Evolutionary conservation across 2,113 vertebrate species (phyloP), one percentile per base, ranked within the genome.

Genomic region (Charina bottae): DNA sequence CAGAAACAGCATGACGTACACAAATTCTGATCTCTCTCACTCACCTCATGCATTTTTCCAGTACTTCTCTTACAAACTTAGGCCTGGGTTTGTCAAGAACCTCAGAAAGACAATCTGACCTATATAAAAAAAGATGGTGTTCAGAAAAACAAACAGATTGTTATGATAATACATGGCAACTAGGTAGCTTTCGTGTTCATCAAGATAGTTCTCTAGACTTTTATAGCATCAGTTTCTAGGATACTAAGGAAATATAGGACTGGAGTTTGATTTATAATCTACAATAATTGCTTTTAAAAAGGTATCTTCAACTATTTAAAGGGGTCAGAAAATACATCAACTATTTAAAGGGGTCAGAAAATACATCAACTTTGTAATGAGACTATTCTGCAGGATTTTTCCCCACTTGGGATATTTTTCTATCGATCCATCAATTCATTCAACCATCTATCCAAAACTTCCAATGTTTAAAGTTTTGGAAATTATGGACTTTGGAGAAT

Each of bases 1-100:
- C 0, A 6, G 68, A 78, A 78, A 78, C 19, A 78, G 17, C 72
- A 42, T 78, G 72, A 42, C 42, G 17, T 78, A 42, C 8, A 42
- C 72, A 42, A 89, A 91, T 1, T 11, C 83, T 55, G 68, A 83
- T 37, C 46, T 26, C 59, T 55, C 53, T 91, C 92, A 96, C 97
- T 97, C 94, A 99, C 99, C 99, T 98, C 99, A 99, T 99, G 93
- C 96, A 97, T 96, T 99, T 99, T 95, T 99, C 99, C 97, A 99
- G 97, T 94, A 99, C 99, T 96, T 99, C 99, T 97, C 97, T 98
- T 91, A 99, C 99, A 98, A 99, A 99, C 95, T 99, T 99, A 91
- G 99, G 99, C 92, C 99, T 99, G 89, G 99, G 99, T 92, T 98
- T 99, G 54, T 99, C 99, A 42, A 96, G 96, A 94, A 99, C 99